Evolutionary conservation across 2,113 vertebrate species (phyloP).

Genomic region (Psophia crepitans): DNA sequence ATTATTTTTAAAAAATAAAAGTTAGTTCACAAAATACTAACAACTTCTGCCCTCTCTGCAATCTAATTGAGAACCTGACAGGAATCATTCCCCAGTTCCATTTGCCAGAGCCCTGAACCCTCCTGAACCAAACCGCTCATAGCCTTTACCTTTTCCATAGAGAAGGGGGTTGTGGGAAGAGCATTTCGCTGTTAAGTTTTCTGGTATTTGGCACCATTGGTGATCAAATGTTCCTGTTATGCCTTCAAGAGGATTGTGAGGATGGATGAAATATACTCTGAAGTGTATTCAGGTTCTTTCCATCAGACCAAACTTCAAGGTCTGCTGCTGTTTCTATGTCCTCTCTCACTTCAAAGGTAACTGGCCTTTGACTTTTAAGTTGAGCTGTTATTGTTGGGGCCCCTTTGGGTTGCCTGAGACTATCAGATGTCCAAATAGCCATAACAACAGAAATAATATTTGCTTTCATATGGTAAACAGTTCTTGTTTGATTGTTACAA

Average conservation of each 20-base stretch:
- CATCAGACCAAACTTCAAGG: neutral
- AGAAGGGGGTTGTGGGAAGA: neutral
- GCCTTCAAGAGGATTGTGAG: neutral
- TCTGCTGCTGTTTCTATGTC: neutral
- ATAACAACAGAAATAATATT: slow-evolving; percentile 45
- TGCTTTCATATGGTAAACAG: slow-evolving; percentile 31
- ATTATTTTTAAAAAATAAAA: neutral
- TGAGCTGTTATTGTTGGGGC: neutral
- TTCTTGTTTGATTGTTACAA: neutral
- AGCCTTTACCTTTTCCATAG: neutral
- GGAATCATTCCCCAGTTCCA: neutral
- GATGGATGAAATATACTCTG: neutral
- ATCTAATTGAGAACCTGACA: neutral
- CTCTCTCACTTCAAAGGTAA: slow-evolving; percentile 28
- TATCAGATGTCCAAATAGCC: slow-evolving; percentile 19
- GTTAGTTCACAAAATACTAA: neutral
- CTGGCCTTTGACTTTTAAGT: slow-evolving; percentile 44
- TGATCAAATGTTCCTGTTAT: neutral
- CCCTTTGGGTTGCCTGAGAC: neutral
- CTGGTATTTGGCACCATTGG: neutral
- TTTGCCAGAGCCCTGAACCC: neutral
- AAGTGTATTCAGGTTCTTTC: neutral
- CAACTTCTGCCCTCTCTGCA: neutral
- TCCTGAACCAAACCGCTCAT: neutral
- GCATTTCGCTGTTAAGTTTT: neutral